phyloP scores from a whole-genome alignment of 2,113 vertebrate species.

The Notarius quadriscutis region DNA sequence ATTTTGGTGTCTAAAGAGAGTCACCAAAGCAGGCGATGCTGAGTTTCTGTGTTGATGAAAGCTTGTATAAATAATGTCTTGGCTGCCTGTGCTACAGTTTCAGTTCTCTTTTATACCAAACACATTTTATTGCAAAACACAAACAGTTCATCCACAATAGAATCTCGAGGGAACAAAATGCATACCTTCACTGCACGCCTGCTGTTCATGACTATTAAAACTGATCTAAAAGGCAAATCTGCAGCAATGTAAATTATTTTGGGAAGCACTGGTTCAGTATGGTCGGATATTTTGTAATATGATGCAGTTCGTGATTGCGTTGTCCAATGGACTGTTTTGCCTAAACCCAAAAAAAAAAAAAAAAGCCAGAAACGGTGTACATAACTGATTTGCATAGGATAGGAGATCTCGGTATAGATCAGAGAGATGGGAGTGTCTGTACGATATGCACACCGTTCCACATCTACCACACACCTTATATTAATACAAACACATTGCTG shows the following conservation, averaged over 20 bases:
- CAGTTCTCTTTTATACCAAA: conserved; percentile 1
- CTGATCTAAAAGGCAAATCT: not conserved
- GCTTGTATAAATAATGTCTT: not conserved
- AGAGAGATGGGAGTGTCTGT: not conserved
- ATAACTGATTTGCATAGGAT: not conserved
- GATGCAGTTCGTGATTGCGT: not conserved
- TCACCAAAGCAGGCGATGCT: not conserved
- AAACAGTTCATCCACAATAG: not conserved
- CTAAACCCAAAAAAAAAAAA: not conserved
- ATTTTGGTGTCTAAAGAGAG: not conserved
- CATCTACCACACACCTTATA: not conserved
- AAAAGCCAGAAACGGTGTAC: not conserved
- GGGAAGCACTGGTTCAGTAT: not conserved
- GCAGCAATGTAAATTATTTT: too few relatives aligned
- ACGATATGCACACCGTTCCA: not conserved
- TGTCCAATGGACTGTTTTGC: not conserved
- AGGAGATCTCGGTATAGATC: not conserved
- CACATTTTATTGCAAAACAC: conserved; percentile 1
- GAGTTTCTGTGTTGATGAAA: not conserved
- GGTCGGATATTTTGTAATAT: not conserved
- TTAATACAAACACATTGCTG: not conserved
- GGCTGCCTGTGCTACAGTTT: not conserved
- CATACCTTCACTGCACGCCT: not conserved
- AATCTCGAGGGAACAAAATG: not conserved
- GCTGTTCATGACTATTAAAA: not conserved